These are phyloP conservation scores for Amitus sp. DNA, from an alignment of 2,888 invertebrate genomes.

Conservation along the genomic window DNA sequence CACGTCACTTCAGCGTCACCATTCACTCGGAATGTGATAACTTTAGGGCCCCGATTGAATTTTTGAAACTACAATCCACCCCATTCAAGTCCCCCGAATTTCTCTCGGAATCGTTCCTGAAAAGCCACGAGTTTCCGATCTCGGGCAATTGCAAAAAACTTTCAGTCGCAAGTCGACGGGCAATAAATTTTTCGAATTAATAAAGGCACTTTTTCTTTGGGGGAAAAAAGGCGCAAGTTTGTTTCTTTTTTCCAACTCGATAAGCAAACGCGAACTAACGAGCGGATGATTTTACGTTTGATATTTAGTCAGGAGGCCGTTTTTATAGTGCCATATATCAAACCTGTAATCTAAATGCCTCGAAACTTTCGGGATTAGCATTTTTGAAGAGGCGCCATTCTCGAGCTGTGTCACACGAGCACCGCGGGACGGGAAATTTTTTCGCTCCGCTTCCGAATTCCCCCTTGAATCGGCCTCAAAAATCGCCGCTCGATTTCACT, in stretches of 20 bases:
- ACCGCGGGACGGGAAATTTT: neutral
- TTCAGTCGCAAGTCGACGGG: neutral
- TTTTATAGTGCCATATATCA: slow-evolving; percentile 65
- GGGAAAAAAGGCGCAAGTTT: slow-evolving; percentile 5
- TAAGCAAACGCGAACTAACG: slow-evolving; percentile 51
- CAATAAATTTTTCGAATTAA: slow-evolving; percentile 4
- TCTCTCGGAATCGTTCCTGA: too few relatives aligned
- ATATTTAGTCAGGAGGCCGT: slow-evolving; percentile 58
- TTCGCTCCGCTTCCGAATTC: too few relatives aligned
- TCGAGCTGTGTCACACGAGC: neutral
- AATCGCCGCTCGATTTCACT: too few relatives aligned
- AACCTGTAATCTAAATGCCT: slow-evolving; percentile 42
- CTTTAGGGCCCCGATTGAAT: too few relatives aligned
- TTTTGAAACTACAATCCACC: too few relatives aligned
- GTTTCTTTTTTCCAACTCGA: slow-evolving; percentile 2
- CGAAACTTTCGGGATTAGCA: slow-evolving; percentile 14
- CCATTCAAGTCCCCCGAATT: too few relatives aligned
- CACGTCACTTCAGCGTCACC: too few relatives aligned
- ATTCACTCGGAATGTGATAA: too few relatives aligned
- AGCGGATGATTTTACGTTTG: slow-evolving; percentile 60
- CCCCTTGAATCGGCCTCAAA: too few relatives aligned
- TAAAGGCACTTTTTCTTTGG: neutral
- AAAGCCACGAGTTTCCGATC: too few relatives aligned
- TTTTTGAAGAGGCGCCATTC: neutral
- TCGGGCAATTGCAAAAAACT: too few relatives aligned